Percentiles rank a stretch among this genome's conserved stretches.
Evolutionary conservation across 2,888 invertebrate genomes (phyloP).

Genomic region (Agrochola lychnidis): DNA sequence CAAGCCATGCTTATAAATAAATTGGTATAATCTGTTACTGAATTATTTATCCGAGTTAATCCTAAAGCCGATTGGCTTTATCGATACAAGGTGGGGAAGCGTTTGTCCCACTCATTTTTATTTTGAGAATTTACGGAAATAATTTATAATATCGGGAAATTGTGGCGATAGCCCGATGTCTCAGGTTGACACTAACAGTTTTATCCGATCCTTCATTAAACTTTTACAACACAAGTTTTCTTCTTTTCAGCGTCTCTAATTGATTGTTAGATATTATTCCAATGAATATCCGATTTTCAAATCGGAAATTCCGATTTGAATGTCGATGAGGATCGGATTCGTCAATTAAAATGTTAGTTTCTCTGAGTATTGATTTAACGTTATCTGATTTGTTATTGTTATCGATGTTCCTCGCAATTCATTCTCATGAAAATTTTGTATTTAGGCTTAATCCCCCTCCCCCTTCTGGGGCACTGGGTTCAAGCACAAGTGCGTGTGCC

Average conservation of each 20-base stretch:
- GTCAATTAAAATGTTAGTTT: constrained; percentile 18
- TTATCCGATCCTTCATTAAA: constrained; percentile 18
- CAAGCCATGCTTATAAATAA: constrained; percentile 19
- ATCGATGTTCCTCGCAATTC: background rate
- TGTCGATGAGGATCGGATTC: background rate
- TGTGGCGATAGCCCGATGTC: background rate
- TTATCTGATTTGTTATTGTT: constrained; percentile 3
- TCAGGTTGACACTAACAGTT: constrained; percentile 6
- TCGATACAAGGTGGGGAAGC: background rate
- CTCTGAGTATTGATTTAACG: constrained; percentile 1
- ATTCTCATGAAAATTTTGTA: background rate
- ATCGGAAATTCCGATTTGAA: background rate
- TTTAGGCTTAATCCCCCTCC: constrained; percentile 1
- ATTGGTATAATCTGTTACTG: constrained; percentile 7
- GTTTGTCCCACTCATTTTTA: background rate
- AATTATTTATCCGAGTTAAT: constrained; percentile 31
- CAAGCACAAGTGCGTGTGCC: no score
- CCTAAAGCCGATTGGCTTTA: constrained; percentile 16
- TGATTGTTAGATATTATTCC: constrained; percentile 14
- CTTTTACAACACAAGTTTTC: constrained; percentile 7
- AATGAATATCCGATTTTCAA: background rate
- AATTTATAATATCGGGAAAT: background rate
- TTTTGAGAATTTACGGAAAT: constrained; percentile 1
- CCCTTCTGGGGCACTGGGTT: no score
- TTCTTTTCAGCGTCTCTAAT: constrained; percentile 19